phyloP scores from a whole-genome alignment of 1,140 invertebrate species.

The Drosophila burlai region DNA sequence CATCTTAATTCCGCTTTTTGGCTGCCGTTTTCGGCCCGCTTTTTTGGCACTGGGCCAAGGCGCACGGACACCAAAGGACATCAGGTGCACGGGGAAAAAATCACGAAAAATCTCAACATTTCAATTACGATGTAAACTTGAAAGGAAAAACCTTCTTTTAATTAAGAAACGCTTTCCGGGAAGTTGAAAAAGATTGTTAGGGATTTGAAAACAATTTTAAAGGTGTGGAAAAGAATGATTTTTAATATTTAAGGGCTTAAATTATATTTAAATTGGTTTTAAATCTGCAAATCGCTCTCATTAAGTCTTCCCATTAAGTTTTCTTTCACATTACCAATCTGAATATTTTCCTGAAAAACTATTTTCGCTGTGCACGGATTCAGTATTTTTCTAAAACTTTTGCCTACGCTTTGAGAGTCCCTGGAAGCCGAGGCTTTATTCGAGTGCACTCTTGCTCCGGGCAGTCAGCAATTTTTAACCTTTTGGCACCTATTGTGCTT shows the following conservation, averaged over 20 bases:
- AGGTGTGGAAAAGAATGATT: neutral
- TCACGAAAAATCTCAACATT: neutral
- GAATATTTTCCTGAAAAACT: neutral
- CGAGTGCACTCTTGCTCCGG: conserved; percentile 55
- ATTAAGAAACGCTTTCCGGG: neutral
- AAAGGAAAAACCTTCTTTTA: rapidly evolving
- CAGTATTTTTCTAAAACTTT: conserved; percentile 53
- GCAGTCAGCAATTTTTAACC: conserved; percentile 65
- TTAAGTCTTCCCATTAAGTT: no score
- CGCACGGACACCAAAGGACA: conserved; percentile 24
- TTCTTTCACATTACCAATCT: neutral
- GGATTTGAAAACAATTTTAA: neutral
- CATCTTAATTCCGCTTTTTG: conserved; percentile 65
- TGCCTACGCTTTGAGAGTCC: conserved; percentile 46
- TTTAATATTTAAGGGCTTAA: neutral
- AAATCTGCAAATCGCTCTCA: neutral
- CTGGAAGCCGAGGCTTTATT: conserved; percentile 27
- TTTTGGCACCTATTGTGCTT: conserved; percentile 73
- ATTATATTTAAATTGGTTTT: no score
- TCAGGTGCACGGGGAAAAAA: conserved; percentile 26
- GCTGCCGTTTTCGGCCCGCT: conserved; percentile 31
- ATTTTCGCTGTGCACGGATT: conserved; percentile 12
- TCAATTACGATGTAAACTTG: neutral
- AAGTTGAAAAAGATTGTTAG: neutral
- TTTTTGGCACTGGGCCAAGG: conserved; percentile 38